These are phyloP conservation scores for Cybosia mesomella DNA, from an alignment of 2,888 invertebrate species.

Conservation along the genomic window DNA sequence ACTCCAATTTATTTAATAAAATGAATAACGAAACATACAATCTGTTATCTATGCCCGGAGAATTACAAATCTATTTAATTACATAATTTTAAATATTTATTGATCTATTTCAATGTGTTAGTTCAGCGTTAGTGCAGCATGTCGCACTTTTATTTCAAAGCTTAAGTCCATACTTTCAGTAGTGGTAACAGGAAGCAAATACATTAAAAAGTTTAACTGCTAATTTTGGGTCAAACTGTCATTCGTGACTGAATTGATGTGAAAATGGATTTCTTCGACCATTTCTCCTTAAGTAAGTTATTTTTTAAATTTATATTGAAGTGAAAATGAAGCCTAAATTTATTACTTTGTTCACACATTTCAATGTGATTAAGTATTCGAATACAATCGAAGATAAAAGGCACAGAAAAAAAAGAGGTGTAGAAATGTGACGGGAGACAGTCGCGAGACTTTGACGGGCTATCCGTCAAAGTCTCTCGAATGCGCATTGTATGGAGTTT, in stretches of 20 bases:
- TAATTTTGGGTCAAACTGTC: constrained; percentile 77
- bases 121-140: too few species aligned
- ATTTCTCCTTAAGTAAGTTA: constrained; percentile 37
- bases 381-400: background rate
- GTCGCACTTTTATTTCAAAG: background rate
- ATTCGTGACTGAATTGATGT: constrained; percentile 75
- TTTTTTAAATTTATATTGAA: constrained; percentile 19
- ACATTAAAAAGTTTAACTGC: constrained; percentile 82
- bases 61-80: too few species aligned
- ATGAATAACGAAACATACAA: too few species aligned
- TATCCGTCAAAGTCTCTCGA: too few species aligned
- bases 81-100: too few species aligned
- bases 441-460: too few species aligned
- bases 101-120: background rate
- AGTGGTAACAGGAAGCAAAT: constrained; percentile 45
- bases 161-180: constrained; percentile 37
- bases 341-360: constrained; percentile 13
- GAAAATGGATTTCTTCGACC: constrained; percentile 72
- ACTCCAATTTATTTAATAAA: too few species aligned
- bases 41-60: too few species aligned
- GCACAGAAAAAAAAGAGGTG: background rate
- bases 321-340: constrained; percentile 17
- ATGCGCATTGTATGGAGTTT: too few species aligned
- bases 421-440: too few species aligned
- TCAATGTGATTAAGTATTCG: background rate